Percentiles rank a stretch among this genome's conserved stretches.
phyloP scores from a whole-genome alignment of 2,797 vertebrate genomes.

The Tapirus indicus region DNA sequence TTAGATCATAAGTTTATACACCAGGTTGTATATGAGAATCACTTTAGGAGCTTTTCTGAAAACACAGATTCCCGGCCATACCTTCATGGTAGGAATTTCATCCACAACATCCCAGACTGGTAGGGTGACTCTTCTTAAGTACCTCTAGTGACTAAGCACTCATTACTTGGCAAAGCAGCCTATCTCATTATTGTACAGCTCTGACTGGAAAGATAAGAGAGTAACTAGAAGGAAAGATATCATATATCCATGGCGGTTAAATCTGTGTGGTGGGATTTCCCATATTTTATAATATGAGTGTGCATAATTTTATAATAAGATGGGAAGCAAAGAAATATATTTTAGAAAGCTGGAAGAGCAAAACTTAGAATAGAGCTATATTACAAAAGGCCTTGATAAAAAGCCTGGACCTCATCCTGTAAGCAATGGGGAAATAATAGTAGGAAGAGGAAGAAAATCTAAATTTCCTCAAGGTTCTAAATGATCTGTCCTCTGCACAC shows the following conservation, averaged over 20 bases:
- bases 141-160: background rate
- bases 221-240: background rate
- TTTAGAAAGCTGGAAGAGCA: background rate
- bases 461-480: background rate
- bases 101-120: background rate
- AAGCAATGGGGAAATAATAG: background rate
- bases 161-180: background rate
- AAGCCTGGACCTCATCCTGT: background rate
- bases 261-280: background rate
- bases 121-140: background rate
- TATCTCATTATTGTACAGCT: background rate
- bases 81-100: background rate
- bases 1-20: constrained; percentile 32
- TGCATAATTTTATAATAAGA: background rate
- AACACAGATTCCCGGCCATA: background rate
- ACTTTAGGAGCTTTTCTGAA: background rate
- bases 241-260: background rate
- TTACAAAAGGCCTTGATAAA: background rate
- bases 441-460: background rate
- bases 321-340: background rate
- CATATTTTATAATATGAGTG: background rate
- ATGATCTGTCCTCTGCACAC: background rate
- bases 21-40: background rate
- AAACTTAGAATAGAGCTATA: background rate
- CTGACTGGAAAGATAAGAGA: background rate